Base-by-base conservation (phyloP, 2,797 vertebrate species). In the Labroides dimidiatus region DNA sequence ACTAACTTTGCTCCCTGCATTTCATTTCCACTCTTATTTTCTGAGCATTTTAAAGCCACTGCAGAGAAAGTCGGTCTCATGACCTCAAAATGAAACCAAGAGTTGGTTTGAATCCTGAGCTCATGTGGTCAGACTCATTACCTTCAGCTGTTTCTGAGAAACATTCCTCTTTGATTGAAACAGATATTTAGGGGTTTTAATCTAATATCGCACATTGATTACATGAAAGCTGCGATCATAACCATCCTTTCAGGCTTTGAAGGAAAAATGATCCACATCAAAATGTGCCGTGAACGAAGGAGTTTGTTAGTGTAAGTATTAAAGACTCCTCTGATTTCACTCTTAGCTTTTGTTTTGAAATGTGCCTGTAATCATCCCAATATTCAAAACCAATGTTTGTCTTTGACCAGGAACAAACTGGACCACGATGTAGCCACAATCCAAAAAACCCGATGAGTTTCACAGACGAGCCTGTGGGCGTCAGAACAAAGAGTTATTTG, bases 381-480 rank as follows among this genome's bases (percentile, higher is more conserved):
- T 10, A 64, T 12, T 52, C 20, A 24, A 72, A 79, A 72, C 44
- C 61, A 48, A 39, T 66, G 41, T 76, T 77, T 68, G 37, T 63
- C 41, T 47, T 50, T 10, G 48, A 54, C 12, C 2, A 30, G 19
- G 19, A 21, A 65, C 39, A 63, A 51, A 59, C 20, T 67, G 30
- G 39, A 61, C 16, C 51, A 16, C 41, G n/a, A n/a, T 48, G 43
- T 50, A 58, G 37, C 45, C 11, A 12, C 14, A 61, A 53, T 51
- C 43, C 64, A 21, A 19, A n/a, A 73, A 69, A 61, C 2, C 1
- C n/a, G 27, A 15, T 2, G 3, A 7, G n/a, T 56, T 74, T 52
- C 6, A 33, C 33, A 1, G 67, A 50, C 44, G 41, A 56, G 16
- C 11, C 16, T 45, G 27, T 55, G 20, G 8, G 37, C 47, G 17